Evolutionary conservation across 2,113 vertebrate genomes (phyloP).

Genomic region (Sylvilagus bachmani): DNA sequence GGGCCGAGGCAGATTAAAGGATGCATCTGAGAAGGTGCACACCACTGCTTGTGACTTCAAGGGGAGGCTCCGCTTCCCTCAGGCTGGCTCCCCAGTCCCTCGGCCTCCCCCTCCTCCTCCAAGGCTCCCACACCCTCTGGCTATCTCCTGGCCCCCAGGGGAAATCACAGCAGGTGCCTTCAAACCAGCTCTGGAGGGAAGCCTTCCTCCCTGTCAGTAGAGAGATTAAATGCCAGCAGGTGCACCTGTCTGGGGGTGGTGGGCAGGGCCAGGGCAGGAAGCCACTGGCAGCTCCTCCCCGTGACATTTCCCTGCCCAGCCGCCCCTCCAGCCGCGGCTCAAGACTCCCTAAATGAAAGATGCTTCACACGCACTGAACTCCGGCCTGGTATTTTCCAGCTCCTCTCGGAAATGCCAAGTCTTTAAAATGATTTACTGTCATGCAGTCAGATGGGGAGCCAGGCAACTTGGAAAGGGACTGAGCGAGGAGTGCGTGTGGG

Average conservation of each 20-base stretch:
- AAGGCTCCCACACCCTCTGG: neutral
- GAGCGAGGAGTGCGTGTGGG: neutral
- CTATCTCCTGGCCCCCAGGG: slow-evolving; percentile 37
- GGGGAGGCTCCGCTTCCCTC: neutral
- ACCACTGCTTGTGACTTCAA: neutral
- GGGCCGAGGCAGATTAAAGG: neutral
- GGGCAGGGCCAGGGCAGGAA: slow-evolving; percentile 43
- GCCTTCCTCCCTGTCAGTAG: neutral
- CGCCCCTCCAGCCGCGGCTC: slow-evolving; percentile 44
- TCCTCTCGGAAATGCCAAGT: slow-evolving; percentile 72
- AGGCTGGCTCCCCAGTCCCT: neutral
- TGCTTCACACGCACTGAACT: slow-evolving; percentile 81
- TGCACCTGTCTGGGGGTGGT: neutral
- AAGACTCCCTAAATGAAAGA: slow-evolving; percentile 79
- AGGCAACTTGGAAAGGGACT: slow-evolving; percentile 42
- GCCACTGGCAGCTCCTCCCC: slow-evolving; percentile 31
- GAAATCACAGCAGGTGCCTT: slow-evolving; percentile 73
- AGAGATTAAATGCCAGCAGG: slow-evolving; percentile 56
- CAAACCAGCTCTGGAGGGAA: neutral
- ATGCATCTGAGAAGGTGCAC: slow-evolving; percentile 10
- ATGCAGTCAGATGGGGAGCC: slow-evolving; percentile 44
- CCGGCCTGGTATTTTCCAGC: slow-evolving; percentile 81
- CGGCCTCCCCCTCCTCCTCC: neutral
- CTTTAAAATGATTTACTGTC: slow-evolving; percentile 76
- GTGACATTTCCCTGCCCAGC: slow-evolving; percentile 74